phyloP scores from a whole-genome alignment of 1,140 invertebrate species.

The Bombyx mori region ASM3026992v2 NC_085107.1:11221001-11221500 shows the following conservation, averaged over 20 bases:
- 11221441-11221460: constrained; percentile 27
- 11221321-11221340: constrained; percentile 49
- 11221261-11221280: constrained; percentile 33
- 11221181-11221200: not conserved
- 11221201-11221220: constrained; percentile 34
- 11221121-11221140: no score
- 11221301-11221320: constrained; percentile 17
- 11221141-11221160: no score
- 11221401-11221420: constrained; percentile 57
- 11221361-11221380: constrained; percentile 57
- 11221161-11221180: no score
- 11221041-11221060: no score
- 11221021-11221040: no score
- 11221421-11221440: constrained; percentile 41
- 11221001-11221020: no score
- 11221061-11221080: no score
- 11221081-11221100: no score
- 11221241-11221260: constrained; percentile 43
- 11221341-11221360: constrained; percentile 59
- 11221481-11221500: constrained; percentile 30
- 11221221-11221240: constrained; percentile 39
- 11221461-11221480: constrained; percentile 25
- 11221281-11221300: constrained; percentile 60
- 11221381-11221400: constrained; percentile 64
- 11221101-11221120: no score